These are phyloP conservation scores for Exaiptasia diaphana DNA, from an alignment of 64 coral and sea anemone genomes.

Conservation along the genomic window DNA sequence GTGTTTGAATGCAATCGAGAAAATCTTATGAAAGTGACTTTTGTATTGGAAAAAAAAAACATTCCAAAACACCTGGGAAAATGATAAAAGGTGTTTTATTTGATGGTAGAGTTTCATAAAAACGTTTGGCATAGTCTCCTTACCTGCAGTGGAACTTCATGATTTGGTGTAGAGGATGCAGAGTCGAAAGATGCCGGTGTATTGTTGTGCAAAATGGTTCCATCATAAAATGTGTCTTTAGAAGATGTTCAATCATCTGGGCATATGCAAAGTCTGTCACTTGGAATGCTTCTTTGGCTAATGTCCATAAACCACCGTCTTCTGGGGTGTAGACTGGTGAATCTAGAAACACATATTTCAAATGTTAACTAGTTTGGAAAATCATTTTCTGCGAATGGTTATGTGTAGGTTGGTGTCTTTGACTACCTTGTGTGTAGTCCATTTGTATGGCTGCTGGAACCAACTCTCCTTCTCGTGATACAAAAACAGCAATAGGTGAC, in stretches of 20 bases:
- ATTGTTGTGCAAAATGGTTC: constrained; percentile 78
- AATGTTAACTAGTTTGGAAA: too few species aligned
- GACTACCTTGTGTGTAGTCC: constrained; percentile 62
- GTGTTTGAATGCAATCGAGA: too few species aligned
- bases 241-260: constrained; percentile 69
- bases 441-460: constrained; percentile 64
- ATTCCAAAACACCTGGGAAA: too few species aligned
- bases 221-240: constrained; percentile 71
- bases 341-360: constrained; percentile 21
- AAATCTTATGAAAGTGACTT: too few species aligned
- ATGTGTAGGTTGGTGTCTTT: too few species aligned
- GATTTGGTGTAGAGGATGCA: constrained; percentile 72
- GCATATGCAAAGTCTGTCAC: constrained; percentile 73
- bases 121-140: too few species aligned
- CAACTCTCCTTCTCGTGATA: constrained; percentile 41
- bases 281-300: constrained; percentile 61
- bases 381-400: too few species aligned
- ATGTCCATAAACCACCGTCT: constrained; percentile 53
- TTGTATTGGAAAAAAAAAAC: too few species aligned
- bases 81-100: too few species aligned
- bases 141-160: constrained; percentile 85
- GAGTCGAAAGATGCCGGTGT: constrained; percentile 55
- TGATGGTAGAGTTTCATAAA: too few species aligned
- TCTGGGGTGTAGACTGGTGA: constrained; percentile 54
- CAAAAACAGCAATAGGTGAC: constrained; percentile 78